Base-by-base conservation (phyloP, 1,140 invertebrate genomes). In the Heliconius himera region DNA sequence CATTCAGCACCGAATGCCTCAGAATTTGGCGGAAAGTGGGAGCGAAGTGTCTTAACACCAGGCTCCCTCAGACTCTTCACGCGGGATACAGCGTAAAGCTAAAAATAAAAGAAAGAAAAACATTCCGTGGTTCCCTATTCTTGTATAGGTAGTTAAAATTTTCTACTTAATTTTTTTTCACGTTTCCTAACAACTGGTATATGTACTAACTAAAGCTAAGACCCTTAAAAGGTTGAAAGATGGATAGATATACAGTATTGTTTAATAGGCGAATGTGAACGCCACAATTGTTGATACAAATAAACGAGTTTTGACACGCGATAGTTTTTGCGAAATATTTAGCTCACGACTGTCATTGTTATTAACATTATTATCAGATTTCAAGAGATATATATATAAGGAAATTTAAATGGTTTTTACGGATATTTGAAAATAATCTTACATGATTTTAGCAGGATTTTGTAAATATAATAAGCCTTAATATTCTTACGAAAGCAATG, bases 301-400 rank as follows among this genome's bases (percentile, higher is more conserved):
- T 89, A 89, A 91, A 93, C 89, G 86, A 87, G 91, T 91, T 90
- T 86, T 89, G 89, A 89, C 91, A 91, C 89, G 91, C 89, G 87
- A 91, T 86, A 82, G 80, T 78, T 74, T 86, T 91, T 93, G 87
- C 89, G 89, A 91, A 91, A 92, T 84, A 81, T 83, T 79, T 82
- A 74, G 77, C 86, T 89, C 89, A 90, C 88, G 86, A 89, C 88
- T 89, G 74, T 88, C 91, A 91, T 89, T 74, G 79, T 86, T 88
- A 90, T 90, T 90, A 85, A 85, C 81, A 82, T 88, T 88, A 88
- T 91, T 91, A 85, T 86, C 80, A 83, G 84, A 88, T 84, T 79
- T 80, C 76, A 77, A 84, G 88, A 90, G 41, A 46, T 46, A 4
- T 46, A 1, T 90, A 89, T 87, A 83, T 91, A 88, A 91, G 91